Evolutionary conservation across 2,888 invertebrate genomes (phyloP), one percentile per base, ranked within the genome.

Genomic region (Litoditis marina): DNA sequence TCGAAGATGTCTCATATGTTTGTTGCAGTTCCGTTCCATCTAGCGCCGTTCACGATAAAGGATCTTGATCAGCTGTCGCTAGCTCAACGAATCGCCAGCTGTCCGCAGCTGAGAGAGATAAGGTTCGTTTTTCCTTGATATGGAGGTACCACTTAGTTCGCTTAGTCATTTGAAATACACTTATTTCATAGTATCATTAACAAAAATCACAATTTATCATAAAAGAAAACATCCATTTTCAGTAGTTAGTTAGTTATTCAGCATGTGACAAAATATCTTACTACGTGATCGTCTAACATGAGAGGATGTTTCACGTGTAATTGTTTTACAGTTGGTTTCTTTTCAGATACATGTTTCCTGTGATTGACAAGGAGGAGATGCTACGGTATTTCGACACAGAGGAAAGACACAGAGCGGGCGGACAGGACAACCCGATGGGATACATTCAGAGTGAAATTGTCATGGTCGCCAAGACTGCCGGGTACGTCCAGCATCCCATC

Each of bases 361-460:
- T 75, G 58, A 78, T 77, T 36, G 81, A 82, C 65, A 82, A 82
- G 56, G 81, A 81, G 53, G 79, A 82, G 31, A 78, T 82, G 80
- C 71, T 82, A 53, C 66, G 74, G 34, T 74, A 72, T 51, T 81
- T 82, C 55, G 82, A 82, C 27, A 65, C 65, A 16, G 82, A 82
- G 50, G 82, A 82, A 50, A 69, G 80, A n/a, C 68, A 73, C 51
- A 66, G 65, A 25, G 27, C 60, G 34, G 69, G 65, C 16, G 63
- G 74, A 11, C n/a, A n/a, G n/a, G 81, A 81, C 47, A 76, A 73
- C 16, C 76, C 79, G 1, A 76, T 78, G 6, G 82, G 82, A 3
- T 82, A 82, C 63, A 82, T 82, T 46, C 80, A 78, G 54, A 75
- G 76, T 53, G 80, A 82, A 57, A 81, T 82, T 58, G 80, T 82